phyloP scores from a whole-genome alignment of 2,113 vertebrate genomes.

The Carettochelys insculpta region DNA sequence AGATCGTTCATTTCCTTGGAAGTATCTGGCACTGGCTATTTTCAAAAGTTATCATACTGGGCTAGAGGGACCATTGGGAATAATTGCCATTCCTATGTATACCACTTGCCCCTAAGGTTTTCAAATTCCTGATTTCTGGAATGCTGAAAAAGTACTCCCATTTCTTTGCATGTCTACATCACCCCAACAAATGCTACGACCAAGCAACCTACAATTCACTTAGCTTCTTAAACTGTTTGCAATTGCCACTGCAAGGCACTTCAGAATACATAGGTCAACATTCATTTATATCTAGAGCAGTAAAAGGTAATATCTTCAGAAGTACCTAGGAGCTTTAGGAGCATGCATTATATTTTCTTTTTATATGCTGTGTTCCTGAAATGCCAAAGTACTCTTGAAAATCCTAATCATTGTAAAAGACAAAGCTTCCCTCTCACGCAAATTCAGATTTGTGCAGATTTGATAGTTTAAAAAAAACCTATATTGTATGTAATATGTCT shows the following conservation, averaged over 20 bases:
- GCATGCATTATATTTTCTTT: neutral
- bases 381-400: neutral
- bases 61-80: neutral
- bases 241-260: neutral
- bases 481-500: neutral
- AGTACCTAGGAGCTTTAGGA: neutral
- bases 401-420: neutral
- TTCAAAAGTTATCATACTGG: no score
- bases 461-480: neutral
- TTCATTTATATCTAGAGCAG: neutral
- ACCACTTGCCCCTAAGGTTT: rapidly evolving
- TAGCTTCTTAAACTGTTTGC: neutral
- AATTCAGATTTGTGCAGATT: neutral
- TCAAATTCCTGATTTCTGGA: rapidly evolving
- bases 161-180: rapidly evolving
- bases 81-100: neutral
- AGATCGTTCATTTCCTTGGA: no score
- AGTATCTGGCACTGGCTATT: no score
- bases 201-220: neutral
- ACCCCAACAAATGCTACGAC: neutral
- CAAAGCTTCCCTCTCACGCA: neutral
- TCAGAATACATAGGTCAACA: rapidly evolving
- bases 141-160: rapidly evolving
- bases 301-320: neutral
- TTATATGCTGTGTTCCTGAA: neutral